Conservation (phyloP, 2,113 vertebrate genomes). For the Anolis sagrei region DNA sequence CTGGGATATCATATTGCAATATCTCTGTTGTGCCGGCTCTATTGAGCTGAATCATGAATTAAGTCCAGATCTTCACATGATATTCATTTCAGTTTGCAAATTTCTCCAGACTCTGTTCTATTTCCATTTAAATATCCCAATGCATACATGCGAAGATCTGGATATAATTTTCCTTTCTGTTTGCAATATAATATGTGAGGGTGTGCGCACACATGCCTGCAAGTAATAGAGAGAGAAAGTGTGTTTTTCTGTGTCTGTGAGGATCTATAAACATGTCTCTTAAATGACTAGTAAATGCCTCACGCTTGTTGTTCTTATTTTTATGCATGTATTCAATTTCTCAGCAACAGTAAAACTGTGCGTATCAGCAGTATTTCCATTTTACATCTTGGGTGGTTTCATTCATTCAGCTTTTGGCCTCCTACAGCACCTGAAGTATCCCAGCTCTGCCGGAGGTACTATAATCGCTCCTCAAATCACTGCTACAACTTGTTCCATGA, state of each 20-base stretch:
- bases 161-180: conserved; percentile 70
- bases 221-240: not conserved
- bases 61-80: conserved; percentile 55
- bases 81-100: conserved; percentile 52
- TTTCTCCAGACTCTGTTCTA: conserved; percentile 58
- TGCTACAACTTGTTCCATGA: conserved; percentile 42
- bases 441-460: conserved; percentile 25
- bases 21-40: conserved; percentile 25
- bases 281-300: conserved; percentile 63
- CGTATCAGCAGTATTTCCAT: conserved; percentile 55
- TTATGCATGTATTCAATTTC: conserved; percentile 71
- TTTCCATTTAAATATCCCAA: conserved; percentile 63
- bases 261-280: conserved; percentile 63
- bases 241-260: not conserved
- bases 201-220: not conserved
- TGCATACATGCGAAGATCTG: conserved; percentile 69
- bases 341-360: conserved; percentile 67
- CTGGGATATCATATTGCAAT: not conserved
- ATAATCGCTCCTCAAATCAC: conserved; percentile 42
- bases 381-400: conserved; percentile 66
- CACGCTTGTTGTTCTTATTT: conserved; percentile 60
- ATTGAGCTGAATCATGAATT: conserved; percentile 43
- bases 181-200: conserved; percentile 56
- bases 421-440: conserved; percentile 24
- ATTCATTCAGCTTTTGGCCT: conserved; percentile 37